Conservation (phyloP, 2,113 vertebrate genomes). For the Chamaea fasciata region DNA sequence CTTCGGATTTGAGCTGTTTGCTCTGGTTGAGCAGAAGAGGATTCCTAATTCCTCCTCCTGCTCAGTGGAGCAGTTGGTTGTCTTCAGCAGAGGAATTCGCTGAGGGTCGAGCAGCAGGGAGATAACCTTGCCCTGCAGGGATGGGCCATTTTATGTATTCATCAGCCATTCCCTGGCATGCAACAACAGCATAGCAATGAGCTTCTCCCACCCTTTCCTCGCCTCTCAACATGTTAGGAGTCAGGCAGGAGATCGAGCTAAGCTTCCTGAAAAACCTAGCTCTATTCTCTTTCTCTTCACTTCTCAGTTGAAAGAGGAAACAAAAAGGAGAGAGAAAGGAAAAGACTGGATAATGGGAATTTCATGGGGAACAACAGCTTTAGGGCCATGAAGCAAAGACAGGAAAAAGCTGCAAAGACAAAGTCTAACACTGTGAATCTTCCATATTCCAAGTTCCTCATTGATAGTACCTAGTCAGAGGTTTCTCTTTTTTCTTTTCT, state of each 20-base stretch:
- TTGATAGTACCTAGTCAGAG: fast-evolving
- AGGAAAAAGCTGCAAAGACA: neutral
- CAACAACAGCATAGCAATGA: neutral
- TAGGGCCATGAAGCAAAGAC: neutral
- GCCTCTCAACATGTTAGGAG: fast-evolving
- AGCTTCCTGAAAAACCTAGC: neutral
- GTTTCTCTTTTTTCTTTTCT: neutral
- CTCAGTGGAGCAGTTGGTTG: neutral
- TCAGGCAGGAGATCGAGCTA: neutral
- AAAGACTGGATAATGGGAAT: neutral
- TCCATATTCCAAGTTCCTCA: neutral
- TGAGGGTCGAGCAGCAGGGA: neutral
- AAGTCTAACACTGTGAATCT: neutral
- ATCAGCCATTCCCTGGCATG: neutral
- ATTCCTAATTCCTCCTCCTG: neutral
- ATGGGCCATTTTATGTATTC: neutral
- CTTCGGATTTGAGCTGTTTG: neutral
- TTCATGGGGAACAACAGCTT: neutral
- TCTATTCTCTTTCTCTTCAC: neutral
- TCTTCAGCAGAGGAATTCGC: neutral
- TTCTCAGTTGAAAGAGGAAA: neutral
- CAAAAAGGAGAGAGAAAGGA: fast-evolving
- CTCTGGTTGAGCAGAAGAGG: neutral
- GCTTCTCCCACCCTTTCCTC: neutral
- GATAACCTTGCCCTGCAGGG: neutral